Evolutionary conservation across 2,797 vertebrate species (phyloP), one percentile per base, ranked within the genome.

Genomic region (Silurus aristotelis): DNA sequence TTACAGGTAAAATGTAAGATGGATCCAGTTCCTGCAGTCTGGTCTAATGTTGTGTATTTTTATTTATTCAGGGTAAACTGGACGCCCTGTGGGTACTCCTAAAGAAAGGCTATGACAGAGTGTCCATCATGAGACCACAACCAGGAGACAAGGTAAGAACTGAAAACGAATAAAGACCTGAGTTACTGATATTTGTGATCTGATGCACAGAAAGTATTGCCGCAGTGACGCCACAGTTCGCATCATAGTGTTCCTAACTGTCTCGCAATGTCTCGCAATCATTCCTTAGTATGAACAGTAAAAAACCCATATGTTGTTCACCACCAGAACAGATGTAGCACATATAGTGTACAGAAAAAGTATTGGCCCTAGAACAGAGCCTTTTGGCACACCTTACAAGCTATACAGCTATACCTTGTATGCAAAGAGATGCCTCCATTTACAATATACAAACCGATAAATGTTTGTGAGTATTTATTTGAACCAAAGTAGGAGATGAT

Each of bases 111-210:
- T 99, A 99, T 1, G 96, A 98, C 90, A 96, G 98, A 0, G 98
- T 99, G 27, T 99, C 98, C 0, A 96, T 99, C 80, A 99, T 99
- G 98, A 96, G 98, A 85, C 98, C 98, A 22, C 96, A 98, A 84
- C 97, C 98, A 0, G 98, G 97, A 91, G 98, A 99, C 93, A 99
- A 97, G 97, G 98, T 99, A 97, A 90, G 72, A 87, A 76, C 27
- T 20, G 25, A 12, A 67, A 60, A 61, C 22, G 1, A 58, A 13
- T 1, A 48, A 4, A 61, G 63, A 55, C 19, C 56, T 19, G 19
- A 1, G 2, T 58, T 27, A 9, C 48, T 27, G 3, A 22, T 22
- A 13, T 52, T 52, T 52, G 48, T 7, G 8, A 52, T 52, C 48
- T 52, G 10, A 52, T 52, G 48, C 48, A 52, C 38, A 38, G 31